These are phyloP conservation scores for Drosophila azteca DNA, from an alignment of 1,140 invertebrate species.

Conservation along the genomic window DNA sequence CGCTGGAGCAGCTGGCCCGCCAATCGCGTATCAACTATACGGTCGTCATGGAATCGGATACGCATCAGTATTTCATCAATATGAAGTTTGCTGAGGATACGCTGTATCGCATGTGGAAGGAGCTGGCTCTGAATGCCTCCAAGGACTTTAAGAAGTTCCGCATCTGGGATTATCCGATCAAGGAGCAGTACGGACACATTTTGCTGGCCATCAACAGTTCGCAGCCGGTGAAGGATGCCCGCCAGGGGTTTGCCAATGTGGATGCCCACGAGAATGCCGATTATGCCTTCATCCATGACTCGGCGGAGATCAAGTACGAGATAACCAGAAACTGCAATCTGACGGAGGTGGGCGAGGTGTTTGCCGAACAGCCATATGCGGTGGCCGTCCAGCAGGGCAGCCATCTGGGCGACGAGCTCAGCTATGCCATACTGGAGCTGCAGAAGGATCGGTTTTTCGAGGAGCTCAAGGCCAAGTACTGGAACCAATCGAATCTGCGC, in stretches of 20 bases:
- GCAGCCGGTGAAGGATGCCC: constrained; percentile 87
- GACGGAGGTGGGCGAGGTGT: constrained; percentile 93
- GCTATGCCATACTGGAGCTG: constrained; percentile 90
- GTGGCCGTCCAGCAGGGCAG: constrained; percentile 94
- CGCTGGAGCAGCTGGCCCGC: constrained; percentile 92
- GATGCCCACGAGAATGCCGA: constrained; percentile 91
- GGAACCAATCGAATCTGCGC: constrained; percentile 89
- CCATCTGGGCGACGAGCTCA: constrained; percentile 89
- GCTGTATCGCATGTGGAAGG: constrained; percentile 94
- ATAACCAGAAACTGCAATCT: constrained; percentile 93
- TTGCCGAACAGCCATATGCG: constrained; percentile 94
- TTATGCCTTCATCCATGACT: constrained; percentile 95
- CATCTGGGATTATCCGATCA: constrained; percentile 97
- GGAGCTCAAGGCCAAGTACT: constrained; percentile 90
- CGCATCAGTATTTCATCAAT: constrained; percentile 94
- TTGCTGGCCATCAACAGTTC: constrained; percentile 92
- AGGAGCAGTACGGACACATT: constrained; percentile 95
- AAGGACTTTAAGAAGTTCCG: constrained; percentile 86
- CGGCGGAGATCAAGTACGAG: constrained; percentile 92
- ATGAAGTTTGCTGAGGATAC: constrained; percentile 96
- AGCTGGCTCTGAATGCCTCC: constrained; percentile 91
- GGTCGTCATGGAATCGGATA: constrained; percentile 90
- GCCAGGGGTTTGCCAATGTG: constrained; percentile 91
- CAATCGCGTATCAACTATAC: constrained; percentile 97
- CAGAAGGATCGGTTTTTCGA: constrained; percentile 95